Conservation (phyloP, 2,888 invertebrate species). For the Lapara coniferarum region DNA sequence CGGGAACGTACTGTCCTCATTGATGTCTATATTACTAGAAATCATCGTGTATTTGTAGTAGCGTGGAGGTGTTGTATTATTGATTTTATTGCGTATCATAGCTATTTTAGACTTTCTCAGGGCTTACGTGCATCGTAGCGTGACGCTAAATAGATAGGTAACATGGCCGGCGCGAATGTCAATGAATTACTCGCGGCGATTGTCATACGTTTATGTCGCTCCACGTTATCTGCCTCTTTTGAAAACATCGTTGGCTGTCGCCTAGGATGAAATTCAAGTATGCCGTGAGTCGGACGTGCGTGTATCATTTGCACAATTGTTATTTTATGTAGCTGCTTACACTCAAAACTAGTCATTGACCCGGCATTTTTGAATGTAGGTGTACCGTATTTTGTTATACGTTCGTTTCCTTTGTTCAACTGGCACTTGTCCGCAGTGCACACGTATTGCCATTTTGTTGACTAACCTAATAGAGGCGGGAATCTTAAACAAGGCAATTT, state of each 20-base stretch:
- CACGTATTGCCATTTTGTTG: conserved; percentile 28
- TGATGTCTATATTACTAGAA: conserved; percentile 54
- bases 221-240: conserved; percentile 41
- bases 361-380: conserved; percentile 76
- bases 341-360: conserved; percentile 73
- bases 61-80: conserved; percentile 47
- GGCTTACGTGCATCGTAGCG: conserved; percentile 70
- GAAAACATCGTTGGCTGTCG: conserved; percentile 38
- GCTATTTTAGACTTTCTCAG: conserved; percentile 72
- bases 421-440: conserved; percentile 40
- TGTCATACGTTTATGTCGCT: conserved; percentile 60
- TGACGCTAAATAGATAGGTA: conserved; percentile 75
- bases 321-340: conserved; percentile 57
- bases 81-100: conserved; percentile 64
- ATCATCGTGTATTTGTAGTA: conserved; percentile 39
- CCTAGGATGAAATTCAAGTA: conserved; percentile 42
- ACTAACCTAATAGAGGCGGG: conserved; percentile 45
- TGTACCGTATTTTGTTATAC: conserved; percentile 56
- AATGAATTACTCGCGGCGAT: conserved; percentile 57
- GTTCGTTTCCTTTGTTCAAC: conserved; percentile 67
- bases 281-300: conserved; percentile 41
- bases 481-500: conserved; percentile 31
- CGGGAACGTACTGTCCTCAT: conserved; percentile 71
- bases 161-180: conserved; percentile 80
- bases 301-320: conserved; percentile 46